phyloP scores from a whole-genome alignment of 1,140 invertebrate genomes.

The Grapholita molesta region DNA sequence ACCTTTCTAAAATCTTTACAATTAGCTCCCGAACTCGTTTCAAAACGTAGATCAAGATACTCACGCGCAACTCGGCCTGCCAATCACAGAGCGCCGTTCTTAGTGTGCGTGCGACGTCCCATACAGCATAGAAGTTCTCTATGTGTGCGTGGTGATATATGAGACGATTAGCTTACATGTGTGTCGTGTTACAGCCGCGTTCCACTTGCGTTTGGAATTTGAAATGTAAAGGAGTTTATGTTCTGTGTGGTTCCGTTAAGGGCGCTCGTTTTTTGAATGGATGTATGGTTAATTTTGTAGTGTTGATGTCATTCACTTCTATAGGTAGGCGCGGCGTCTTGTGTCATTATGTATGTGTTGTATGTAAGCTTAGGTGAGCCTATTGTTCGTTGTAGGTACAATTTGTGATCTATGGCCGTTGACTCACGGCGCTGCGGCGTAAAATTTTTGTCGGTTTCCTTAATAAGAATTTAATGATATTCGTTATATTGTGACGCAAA shows the following conservation, averaged over 20 bases:
- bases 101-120: conserved; percentile 31
- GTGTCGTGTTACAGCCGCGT: conserved; percentile 5
- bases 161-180: conserved; percentile 26
- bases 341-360: conserved; percentile 6
- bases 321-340: conserved; percentile 13
- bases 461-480: conserved; percentile 7
- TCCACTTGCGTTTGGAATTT: neutral
- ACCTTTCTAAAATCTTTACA: conserved; percentile 71
- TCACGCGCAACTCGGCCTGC: conserved; percentile 29
- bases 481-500: neutral
- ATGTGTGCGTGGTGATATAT: conserved; percentile 41
- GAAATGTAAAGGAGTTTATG: neutral
- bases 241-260: neutral
- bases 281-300: neutral
- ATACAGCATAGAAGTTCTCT: conserved; percentile 22
- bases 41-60: conserved; percentile 64
- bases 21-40: conserved; percentile 54
- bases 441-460: conserved; percentile 7
- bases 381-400: conserved; percentile 10
- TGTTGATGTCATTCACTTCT: conserved; percentile 16
- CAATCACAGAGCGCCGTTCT: conserved; percentile 31
- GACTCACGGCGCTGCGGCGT: neutral
- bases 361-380: neutral
- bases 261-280: neutral
- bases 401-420: conserved; percentile 11